Percentiles rank a stretch among this genome's conserved stretches.
These are phyloP conservation scores for Biston betularia DNA, from an alignment of 2,888 invertebrate genomes.

Conservation along the genomic window DNA sequence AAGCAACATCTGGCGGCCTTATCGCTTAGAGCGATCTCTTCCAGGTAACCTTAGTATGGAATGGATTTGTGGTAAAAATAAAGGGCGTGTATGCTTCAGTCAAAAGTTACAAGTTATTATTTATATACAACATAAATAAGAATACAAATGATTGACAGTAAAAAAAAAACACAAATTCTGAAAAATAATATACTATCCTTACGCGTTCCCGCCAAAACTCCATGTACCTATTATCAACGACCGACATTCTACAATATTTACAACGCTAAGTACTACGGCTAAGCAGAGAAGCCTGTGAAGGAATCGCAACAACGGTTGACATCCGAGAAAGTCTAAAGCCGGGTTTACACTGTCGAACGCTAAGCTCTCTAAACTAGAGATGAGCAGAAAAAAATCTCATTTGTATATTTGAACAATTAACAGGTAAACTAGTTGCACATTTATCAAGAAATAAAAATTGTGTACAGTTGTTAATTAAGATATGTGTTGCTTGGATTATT, in stretches of 20 bases:
- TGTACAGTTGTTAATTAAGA: background rate
- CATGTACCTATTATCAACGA: too few species aligned
- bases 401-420: background rate
- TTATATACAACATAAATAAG: background rate
- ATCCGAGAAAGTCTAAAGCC: slow-evolving; percentile 31
- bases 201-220: too few species aligned
- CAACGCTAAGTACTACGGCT: background rate
- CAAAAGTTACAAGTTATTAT: too few species aligned
- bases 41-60: too few species aligned
- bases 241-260: background rate
- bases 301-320: slow-evolving; percentile 25
- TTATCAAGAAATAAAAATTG: too few species aligned
- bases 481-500: background rate
- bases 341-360: slow-evolving; percentile 37
- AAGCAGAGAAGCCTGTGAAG: slow-evolving; percentile 9
- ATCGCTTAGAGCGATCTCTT: too few species aligned
- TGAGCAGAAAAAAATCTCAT: background rate
- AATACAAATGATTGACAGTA: too few species aligned
- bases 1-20: too few species aligned
- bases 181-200: too few species aligned
- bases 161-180: too few species aligned
- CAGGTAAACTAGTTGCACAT: background rate
- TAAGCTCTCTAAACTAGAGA: slow-evolving; percentile 23
- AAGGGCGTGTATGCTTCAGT: background rate
- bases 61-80: too few species aligned